Evolutionary conservation across 2,113 vertebrate genomes (phyloP), one percentile per base, ranked within the genome.

Genomic region (Callipepla squamata): DNA sequence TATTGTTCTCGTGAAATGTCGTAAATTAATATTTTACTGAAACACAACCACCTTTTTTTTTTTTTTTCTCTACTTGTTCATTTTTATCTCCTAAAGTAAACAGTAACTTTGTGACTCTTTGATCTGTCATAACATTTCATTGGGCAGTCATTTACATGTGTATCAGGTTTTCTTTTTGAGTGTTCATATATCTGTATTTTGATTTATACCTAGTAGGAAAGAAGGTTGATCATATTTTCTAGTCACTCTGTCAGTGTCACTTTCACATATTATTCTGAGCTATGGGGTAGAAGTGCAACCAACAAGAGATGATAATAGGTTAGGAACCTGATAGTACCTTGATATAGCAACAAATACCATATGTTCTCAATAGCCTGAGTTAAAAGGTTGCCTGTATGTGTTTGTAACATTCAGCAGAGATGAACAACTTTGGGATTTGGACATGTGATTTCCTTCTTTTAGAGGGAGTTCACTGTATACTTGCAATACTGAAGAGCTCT

Each of bases 341-440:
- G 85, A 77, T 87, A 58, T 6, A 80, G 42, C 63, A 85, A 38
- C 63, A 85, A 87, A 58, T 80, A 25, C 79, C 72, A 59, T 77
- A 66, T 90, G 94, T 77, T 95, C 78, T 69, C 63, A 58, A 11
- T 62, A 62, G 59, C 11, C 22, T 7, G 61, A 66, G 66, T 77
- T 87, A 76, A 66, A 88, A 81, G 63, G 59, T 85, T 88, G 53
- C 69, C 42, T 82, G n/a, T 61, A 87, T 0, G 20, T 91, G 85
- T 95, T 91, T 1, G 18, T 94, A 90, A 91, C 93, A 83, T 90
- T 94, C 12, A 83, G 50, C 94, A 95, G 94, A 80, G 72, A 47
- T 94, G 51, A 36, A 30, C 23, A 82, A 50, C 11, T 59, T 69
- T 59, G 30, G 30, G 23, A 30, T 57, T 32, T 80, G 75, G 45